phyloP scores from a whole-genome alignment of 2,888 invertebrate genomes.

The Drosophila nigritarsus region DNA sequence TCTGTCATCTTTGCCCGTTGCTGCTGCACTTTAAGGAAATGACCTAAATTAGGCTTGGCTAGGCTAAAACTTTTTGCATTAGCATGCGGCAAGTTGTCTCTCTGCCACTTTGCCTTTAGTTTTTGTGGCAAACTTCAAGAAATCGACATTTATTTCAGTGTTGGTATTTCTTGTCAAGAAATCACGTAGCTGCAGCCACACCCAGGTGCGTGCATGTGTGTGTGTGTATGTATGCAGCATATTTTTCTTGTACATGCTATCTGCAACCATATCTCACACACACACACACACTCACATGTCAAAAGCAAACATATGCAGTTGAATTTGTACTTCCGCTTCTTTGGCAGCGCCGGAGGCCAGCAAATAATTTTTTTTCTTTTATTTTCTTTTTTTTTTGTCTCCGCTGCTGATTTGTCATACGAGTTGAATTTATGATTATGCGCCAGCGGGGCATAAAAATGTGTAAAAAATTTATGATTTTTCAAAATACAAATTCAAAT shows the following conservation, averaged over 20 bases:
- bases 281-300: constrained; percentile 31
- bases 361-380: constrained; percentile 44
- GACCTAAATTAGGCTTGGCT: constrained; percentile 75
- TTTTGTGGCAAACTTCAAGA: constrained; percentile 62
- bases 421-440: constrained; percentile 76
- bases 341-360: constrained; percentile 47
- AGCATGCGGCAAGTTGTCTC: constrained; percentile 51
- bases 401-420: constrained; percentile 72
- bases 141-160: constrained; percentile 64
- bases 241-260: constrained; percentile 66
- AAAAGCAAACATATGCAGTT: constrained; percentile 58
- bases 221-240: constrained; percentile 41
- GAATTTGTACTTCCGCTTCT: constrained; percentile 73
- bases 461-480: constrained; percentile 23
- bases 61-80: constrained; percentile 67
- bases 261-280: constrained; percentile 69
- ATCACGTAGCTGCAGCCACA: constrained; percentile 66
- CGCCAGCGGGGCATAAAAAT: constrained; percentile 48
- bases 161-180: constrained; percentile 30
- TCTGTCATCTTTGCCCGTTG: constrained; percentile 35
- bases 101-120: constrained; percentile 65
- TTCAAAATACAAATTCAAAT: constrained; percentile 50
- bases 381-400: constrained; percentile 41
- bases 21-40: constrained; percentile 75
- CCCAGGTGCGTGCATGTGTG: constrained; percentile 54